Evolutionary conservation across 92 coral and sea anemone species (phyloP), one percentile per base, ranked within the genome.

Genomic region (Chrysogorgia sp.): DNA sequence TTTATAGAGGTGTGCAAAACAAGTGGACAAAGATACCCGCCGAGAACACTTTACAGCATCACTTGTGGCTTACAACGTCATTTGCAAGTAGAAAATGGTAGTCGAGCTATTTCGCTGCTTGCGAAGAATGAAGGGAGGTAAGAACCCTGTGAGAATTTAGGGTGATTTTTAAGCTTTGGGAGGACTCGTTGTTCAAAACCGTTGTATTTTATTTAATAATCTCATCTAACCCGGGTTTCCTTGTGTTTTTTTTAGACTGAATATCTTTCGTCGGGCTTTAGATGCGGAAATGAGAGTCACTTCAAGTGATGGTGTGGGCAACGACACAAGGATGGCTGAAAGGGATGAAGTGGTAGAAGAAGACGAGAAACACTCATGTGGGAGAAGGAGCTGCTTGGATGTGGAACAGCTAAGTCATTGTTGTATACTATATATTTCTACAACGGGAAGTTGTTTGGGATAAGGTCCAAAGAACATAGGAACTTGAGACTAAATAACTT

Each of bases 321-420:
- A 57, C 24, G 22, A 57, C 10, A 57, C 79, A 65, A 32, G 28
- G 34, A 60, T 8, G 40, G 66, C 66, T 1, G 34, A 60, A 60
- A 3, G 66, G 10, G n/a, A 3, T 12, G 66, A 31, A 3, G n/a
- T 60, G 4, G 28, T 34, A 60, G 66, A 60, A 34, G 9, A 60
- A 28, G 32, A 60, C 19, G 66, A 60, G 40, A 26, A 60, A 23
- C 22, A 22, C 28, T 29, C 34, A 19, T 60, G 34, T 28, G 32
- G 66, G 66, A 60, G 66, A 60, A 60, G 21, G 35, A 13, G 2
- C 20, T 60, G 21, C 66, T 60, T 10, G 34, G 66, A 2, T 3
- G n/a, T 7, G 33, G 28, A 2, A 64, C 71, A 64, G 71, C 71
- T 64, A 64, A 64, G 71, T 64, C 71, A 3, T 23, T 64, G 5